Percentiles rank a stretch among this genome's conserved stretches.
Evolutionary conservation across 92 coral and sea anemone genomes (phyloP).

Genomic region (Actinostola sp.): DNA sequence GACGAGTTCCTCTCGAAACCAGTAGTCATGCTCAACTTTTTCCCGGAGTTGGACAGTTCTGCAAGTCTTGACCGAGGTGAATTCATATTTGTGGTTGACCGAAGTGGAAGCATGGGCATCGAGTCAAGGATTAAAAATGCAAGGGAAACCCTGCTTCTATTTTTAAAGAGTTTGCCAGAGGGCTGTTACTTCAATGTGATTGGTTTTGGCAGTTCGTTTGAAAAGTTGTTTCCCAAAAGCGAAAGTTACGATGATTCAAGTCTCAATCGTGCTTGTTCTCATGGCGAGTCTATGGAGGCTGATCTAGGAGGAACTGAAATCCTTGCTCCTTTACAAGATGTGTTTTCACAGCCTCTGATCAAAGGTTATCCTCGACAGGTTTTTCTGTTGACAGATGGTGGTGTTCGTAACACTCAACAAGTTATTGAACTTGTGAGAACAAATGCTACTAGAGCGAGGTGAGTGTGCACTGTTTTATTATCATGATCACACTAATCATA

Average conservation of each 20-base stretch:
- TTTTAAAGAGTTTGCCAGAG: slow-evolving; percentile 82
- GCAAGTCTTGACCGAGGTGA: slow-evolving; percentile 70
- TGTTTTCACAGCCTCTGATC: slow-evolving; percentile 70
- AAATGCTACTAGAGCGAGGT: slow-evolving; percentile 73
- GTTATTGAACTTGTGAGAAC: slow-evolving; percentile 69
- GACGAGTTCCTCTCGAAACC: slow-evolving; percentile 70
- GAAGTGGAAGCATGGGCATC: slow-evolving; percentile 89
- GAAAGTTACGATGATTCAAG: slow-evolving; percentile 68
- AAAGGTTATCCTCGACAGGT: slow-evolving; percentile 91
- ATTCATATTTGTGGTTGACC: slow-evolving; percentile 87
- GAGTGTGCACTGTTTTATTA: too few relatives aligned
- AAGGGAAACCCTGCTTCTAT: slow-evolving; percentile 72
- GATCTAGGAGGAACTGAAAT: slow-evolving; percentile 91
- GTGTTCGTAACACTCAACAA: slow-evolving; percentile 74
- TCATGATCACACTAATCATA: too few relatives aligned
- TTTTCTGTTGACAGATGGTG: slow-evolving; percentile 88
- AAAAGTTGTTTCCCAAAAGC: slow-evolving; percentile 67
- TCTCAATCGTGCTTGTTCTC: slow-evolving; percentile 66
- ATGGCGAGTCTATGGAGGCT: slow-evolving; percentile 62
- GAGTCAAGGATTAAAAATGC: slow-evolving; percentile 68
- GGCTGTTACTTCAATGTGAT: slow-evolving; percentile 88
- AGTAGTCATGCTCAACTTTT: slow-evolving; percentile 79
- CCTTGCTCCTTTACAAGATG: slow-evolving; percentile 66
- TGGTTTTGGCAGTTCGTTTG: slow-evolving; percentile 87
- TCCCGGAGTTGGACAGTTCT: slow-evolving; percentile 71